These are phyloP conservation scores for Acrocephalus scirpaceus DNA, from an alignment of 2,797 vertebrate species.

Conservation along the genomic window DNA sequence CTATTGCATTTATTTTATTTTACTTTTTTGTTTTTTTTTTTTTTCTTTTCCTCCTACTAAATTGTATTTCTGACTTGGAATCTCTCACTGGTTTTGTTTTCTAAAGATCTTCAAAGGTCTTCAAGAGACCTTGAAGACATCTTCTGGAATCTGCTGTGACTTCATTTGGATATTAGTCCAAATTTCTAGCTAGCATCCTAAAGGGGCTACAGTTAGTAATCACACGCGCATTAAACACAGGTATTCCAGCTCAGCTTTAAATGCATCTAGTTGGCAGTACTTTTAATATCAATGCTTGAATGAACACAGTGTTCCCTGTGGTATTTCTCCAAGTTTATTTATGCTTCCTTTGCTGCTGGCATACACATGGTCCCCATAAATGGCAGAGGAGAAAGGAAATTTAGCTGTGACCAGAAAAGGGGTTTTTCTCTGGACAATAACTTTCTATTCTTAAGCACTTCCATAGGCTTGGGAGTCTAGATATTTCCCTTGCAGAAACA, in stretches of 20 bases:
- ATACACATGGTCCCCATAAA: neutral
- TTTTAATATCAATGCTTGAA: neutral
- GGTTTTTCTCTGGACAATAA: neutral
- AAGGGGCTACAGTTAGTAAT: neutral
- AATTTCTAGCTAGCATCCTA: neutral
- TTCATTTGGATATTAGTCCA: neutral
- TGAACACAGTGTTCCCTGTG: neutral
- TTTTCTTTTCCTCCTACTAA: too few species aligned
- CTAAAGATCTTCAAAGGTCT: too few species aligned
- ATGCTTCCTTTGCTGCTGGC: neutral
- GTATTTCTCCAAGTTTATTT: neutral
- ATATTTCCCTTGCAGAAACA: slow-evolving; percentile 5
- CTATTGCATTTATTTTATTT: too few species aligned
- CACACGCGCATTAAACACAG: neutral
- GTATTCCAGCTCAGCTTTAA: neutral
- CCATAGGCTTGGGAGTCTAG: neutral
- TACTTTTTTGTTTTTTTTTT: too few species aligned
- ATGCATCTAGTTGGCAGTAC: neutral
- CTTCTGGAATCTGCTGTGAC: too few species aligned
- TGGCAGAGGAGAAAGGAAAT: neutral
- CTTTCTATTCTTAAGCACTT: slow-evolving; percentile 43
- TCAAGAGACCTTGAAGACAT: too few species aligned
- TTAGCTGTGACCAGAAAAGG: neutral
- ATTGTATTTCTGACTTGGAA: too few species aligned
- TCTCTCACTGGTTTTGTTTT: too few species aligned